phyloP scores from a whole-genome alignment of 35 echinoderm and acorn worm genomes.

The Hemicentrotus pulcherrimus region DNA sequence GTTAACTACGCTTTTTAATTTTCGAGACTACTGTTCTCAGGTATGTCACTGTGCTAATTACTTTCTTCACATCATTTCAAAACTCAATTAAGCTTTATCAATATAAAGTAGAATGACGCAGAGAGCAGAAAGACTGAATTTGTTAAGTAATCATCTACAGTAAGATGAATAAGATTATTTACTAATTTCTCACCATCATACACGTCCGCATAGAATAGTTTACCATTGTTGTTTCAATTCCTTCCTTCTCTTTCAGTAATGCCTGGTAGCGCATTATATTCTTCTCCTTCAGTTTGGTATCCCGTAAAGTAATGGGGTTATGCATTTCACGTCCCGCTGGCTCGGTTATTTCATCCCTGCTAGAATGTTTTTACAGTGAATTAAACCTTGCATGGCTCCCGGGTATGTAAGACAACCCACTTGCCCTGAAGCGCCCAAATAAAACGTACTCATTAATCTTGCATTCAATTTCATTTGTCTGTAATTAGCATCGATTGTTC shows the following conservation, averaged over 20 bases:
- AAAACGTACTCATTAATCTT: neutral
- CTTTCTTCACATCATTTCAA: no score
- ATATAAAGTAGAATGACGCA: neutral
- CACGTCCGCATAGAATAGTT: neutral
- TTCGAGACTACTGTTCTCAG: no score
- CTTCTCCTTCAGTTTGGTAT: neutral
- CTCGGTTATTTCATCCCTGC: neutral
- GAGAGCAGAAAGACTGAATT: neutral
- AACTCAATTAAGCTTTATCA: no score
- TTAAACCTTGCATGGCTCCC: neutral
- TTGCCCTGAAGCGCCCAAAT: neutral
- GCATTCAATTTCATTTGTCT: neutral
- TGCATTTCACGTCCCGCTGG: slow-evolving; percentile 15
- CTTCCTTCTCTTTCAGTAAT: neutral
- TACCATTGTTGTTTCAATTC: neutral
- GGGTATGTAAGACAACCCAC: neutral
- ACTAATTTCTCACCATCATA: neutral
- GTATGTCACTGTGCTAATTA: no score
- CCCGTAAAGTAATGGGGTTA: neutral
- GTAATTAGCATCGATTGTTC: neutral
- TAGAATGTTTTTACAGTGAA: neutral
- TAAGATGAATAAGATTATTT: neutral
- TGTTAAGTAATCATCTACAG: neutral
- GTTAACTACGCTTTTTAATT: no score
- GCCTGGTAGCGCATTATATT: neutral